These are phyloP conservation scores for Karalla daura DNA, from an alignment of 2,797 vertebrate species.

Conservation along the genomic window DNA sequence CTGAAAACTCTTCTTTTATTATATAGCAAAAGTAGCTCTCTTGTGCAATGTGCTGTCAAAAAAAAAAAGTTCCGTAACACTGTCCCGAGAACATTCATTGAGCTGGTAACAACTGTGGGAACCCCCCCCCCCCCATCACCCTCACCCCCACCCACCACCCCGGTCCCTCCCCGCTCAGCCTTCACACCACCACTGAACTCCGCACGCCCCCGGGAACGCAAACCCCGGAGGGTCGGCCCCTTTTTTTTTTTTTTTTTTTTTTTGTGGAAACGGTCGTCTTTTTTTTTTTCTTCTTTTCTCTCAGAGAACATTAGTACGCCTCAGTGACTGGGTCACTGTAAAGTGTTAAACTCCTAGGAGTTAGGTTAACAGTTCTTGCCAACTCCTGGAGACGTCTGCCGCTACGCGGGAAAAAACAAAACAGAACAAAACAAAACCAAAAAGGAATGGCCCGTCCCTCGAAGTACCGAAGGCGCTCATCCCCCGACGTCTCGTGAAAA, in stretches of 20 bases:
- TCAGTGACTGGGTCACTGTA: slow-evolving; percentile 96
- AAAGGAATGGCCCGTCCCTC: slow-evolving; percentile 54
- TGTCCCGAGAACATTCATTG: slow-evolving; percentile 72
- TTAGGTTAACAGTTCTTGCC: slow-evolving; percentile 93
- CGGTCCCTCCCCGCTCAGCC: slow-evolving; percentile 41
- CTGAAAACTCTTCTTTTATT: slow-evolving; percentile 79
- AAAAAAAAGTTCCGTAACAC: slow-evolving; percentile 65
- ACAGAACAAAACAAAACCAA: slow-evolving; percentile 73
- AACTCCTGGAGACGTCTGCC: slow-evolving; percentile 77
- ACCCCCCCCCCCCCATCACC: too few species aligned
- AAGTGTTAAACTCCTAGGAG: slow-evolving; percentile 98
- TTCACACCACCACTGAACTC: slow-evolving; percentile 55
- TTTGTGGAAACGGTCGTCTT: too few species aligned
- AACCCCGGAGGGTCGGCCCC: slow-evolving; percentile 81
- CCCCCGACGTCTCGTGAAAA: slow-evolving; percentile 42
- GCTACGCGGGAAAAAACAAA: too few species aligned
- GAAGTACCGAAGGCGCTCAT: slow-evolving; percentile 74
- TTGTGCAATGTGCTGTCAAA: slow-evolving; percentile 66
- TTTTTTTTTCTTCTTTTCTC: slow-evolving; percentile 95
- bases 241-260: slow-evolving; percentile 94
- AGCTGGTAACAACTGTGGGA: slow-evolving; percentile 59
- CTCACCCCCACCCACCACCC: too few species aligned
- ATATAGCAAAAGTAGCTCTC: slow-evolving; percentile 79
- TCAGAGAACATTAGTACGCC: slow-evolving; percentile 99
- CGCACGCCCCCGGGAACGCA: slow-evolving; percentile 47